phyloP scores from a whole-genome alignment of 2,113 vertebrate species.

The Tragelaphus imberbis region DNA sequence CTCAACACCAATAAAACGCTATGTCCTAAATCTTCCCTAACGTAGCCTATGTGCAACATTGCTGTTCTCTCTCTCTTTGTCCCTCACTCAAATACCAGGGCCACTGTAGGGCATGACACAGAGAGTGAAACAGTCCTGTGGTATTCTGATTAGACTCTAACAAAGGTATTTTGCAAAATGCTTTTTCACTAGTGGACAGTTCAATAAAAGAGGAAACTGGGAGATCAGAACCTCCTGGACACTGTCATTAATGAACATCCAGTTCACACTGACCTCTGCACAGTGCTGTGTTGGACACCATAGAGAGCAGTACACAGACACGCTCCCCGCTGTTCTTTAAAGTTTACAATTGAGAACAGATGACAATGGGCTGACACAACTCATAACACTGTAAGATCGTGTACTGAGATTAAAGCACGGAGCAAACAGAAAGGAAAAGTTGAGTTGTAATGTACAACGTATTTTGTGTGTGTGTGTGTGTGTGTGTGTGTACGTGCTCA shows the following conservation, averaged over 20 bases:
- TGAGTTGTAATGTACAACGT: neutral
- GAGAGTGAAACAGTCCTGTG: neutral
- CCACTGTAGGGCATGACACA: slow-evolving; percentile 1
- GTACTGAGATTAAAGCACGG: slow-evolving; percentile 26
- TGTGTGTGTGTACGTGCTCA: neutral
- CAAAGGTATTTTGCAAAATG: slow-evolving; percentile 16
- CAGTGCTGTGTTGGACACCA: neutral
- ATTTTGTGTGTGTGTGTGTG: neutral
- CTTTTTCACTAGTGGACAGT: slow-evolving; percentile 36
- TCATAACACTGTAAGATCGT: neutral
- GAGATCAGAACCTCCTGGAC: slow-evolving; percentile 21
- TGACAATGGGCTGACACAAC: slow-evolving; percentile 40
- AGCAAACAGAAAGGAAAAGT: slow-evolving; percentile 1
- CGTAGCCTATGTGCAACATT: neutral
- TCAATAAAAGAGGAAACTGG: slow-evolving; percentile 15
- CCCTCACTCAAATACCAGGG: slow-evolving; percentile 30
- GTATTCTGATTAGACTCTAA: slow-evolving; percentile 48
- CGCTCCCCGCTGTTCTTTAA: slow-evolving; percentile 35
- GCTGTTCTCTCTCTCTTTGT: slow-evolving; percentile 17
- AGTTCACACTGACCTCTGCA: slow-evolving; percentile 22
- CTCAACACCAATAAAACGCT: neutral
- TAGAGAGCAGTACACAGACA: neutral
- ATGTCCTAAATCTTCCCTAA: neutral
- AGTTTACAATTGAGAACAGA: slow-evolving; percentile 39
- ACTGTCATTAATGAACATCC: slow-evolving; percentile 26